Conservation (phyloP, 30 jellyfish, hydroid and myxozoan genomes). For the Sanderia malayensis region DNA sequence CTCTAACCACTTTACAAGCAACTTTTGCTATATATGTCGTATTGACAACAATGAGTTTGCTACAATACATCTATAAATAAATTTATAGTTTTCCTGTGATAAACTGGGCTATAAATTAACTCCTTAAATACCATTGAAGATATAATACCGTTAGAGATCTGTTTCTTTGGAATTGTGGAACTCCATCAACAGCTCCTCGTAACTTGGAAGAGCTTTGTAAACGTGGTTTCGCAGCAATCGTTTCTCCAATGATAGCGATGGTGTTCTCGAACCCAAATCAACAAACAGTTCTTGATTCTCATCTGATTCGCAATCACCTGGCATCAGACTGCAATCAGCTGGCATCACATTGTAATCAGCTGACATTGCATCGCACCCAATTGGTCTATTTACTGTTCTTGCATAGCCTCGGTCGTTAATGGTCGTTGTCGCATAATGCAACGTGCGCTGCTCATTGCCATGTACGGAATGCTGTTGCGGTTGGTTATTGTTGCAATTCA, state of each 20-base stretch:
- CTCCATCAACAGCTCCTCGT: not conserved
- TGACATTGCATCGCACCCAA: too few species aligned
- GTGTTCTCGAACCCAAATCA: constrained; percentile 31
- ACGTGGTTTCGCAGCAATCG: not conserved
- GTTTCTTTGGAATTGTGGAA: not conserved
- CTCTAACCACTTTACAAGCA: too few species aligned
- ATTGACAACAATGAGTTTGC: too few species aligned
- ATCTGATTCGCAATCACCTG: constrained; percentile 17
- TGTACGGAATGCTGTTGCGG: not conserved
- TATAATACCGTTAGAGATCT: not conserved
- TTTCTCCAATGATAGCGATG: not conserved
- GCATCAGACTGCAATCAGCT: not conserved
- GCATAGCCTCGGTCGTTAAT: not conserved
- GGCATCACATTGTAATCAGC: too few species aligned
- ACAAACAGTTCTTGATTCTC: constrained; percentile 46
- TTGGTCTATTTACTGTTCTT: not conserved
- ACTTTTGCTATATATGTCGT: too few species aligned
- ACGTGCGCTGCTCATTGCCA: not conserved
- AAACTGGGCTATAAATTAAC: too few species aligned
- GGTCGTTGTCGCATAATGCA: not conserved
- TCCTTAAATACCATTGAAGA: too few species aligned
- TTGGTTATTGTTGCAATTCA: not conserved
- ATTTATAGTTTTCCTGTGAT: too few species aligned
- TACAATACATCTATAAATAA: too few species aligned
- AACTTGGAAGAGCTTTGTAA: not conserved